Base-by-base conservation (phyloP, 92 coral and sea anemone species). In the Phymanthus crucifer region DNA sequence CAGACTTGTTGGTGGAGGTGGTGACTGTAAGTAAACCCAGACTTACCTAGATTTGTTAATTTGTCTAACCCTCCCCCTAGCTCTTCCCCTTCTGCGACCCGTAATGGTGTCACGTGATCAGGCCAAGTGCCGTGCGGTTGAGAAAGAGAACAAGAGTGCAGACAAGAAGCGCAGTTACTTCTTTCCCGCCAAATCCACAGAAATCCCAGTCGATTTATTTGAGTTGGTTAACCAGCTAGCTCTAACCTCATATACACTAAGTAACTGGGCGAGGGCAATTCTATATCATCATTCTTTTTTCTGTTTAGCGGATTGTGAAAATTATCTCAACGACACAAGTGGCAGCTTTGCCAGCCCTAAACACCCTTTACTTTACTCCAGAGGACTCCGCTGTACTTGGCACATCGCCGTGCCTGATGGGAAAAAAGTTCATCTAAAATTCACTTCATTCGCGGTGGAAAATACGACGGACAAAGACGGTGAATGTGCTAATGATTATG, bases 271-370 rank as follows among this genome's bases (percentile, higher is more conserved):
- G 23, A 14, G 0, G 21, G 6, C n/a, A n/a, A n/a, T n/a, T 0
- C 66, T 8, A 14, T 19, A 7, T 58, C 32, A n/a, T 17, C 66
- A 23, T 24, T 12, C 17, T 24, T 24, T 34, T 29, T 57, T 9
- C 24, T 61, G 13, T 61, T 61, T 24, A 61, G 48, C 34, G 2
- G 52, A 40, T 33, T 71, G 75, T 38, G 19, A 71, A 24, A 71
- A 32, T 40, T 71, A 18, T 45, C 48, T 71, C 26, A 71, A 71
- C 24, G 75, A 36, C 13, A 71, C 56, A 6, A 71, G 54, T 71
- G 52, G 75, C 1, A 71, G 75, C 21, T 35, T 71, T 40, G 52
- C 52, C 4, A 71, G 75, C 13, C 75, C 75, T 71, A 74, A 74
- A 50, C 50, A 74, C 78, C 78, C 78, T 13, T 31, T 6, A 29